phyloP scores from a whole-genome alignment of 2,888 invertebrate genomes.

The Sminthurides aquaticus region DNA sequence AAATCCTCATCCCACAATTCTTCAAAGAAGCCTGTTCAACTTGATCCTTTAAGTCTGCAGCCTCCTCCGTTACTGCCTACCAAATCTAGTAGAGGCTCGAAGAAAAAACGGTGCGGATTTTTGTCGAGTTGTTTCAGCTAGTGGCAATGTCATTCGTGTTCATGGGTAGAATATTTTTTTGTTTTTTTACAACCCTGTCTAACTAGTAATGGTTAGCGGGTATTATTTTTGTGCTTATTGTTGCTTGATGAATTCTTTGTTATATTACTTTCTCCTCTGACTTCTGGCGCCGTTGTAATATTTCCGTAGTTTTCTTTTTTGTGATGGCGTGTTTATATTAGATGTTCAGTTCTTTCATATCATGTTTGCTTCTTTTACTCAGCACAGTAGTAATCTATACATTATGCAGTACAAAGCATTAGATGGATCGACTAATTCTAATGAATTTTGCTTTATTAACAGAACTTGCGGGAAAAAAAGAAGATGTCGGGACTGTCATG shows the following conservation, averaged over 20 bases:
- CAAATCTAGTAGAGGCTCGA: constrained; percentile 42
- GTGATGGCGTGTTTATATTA: no score
- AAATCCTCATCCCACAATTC: constrained; percentile 33
- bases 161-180: constrained; percentile 8
- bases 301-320: no score
- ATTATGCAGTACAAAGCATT: no score
- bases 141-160: constrained; percentile 3
- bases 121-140: constrained; percentile 23
- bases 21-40: constrained; percentile 42
- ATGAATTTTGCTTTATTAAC: no score
- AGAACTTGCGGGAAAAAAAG: constrained; percentile 43
- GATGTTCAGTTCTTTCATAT: not conserved
- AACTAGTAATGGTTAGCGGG: no score
- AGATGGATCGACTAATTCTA: no score
- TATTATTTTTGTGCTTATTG: no score
- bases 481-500: constrained; percentile 51
- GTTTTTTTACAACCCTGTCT: constrained; percentile 2
- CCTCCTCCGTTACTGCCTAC: constrained; percentile 43
- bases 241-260: no score
- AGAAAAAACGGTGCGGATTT: constrained; percentile 41
- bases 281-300: no score
- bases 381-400: no score
- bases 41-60: constrained; percentile 42
- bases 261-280: no score
- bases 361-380: no score